Base-by-base conservation (phyloP, 2,888 invertebrate species). In the Odiellus spinosus region DNA sequence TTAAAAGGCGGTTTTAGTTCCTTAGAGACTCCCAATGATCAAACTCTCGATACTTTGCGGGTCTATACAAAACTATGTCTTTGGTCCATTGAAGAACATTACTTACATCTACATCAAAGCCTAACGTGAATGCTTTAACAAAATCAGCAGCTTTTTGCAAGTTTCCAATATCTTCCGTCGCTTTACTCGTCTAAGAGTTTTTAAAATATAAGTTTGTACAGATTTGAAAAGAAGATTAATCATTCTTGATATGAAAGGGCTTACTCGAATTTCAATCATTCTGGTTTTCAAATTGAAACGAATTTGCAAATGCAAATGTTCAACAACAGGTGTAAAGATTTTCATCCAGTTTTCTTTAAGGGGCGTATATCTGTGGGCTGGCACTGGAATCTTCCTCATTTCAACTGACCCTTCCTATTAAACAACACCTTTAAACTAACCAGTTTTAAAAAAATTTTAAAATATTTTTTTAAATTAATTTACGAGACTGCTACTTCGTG, bases 71-170 rank as follows among this genome's bases (percentile, higher is more conserved):
- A n/a, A n/a, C n/a, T n/a, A n/a, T n/a, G n/a, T n/a, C n/a, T n/a
- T n/a, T n/a, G n/a, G n/a, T n/a, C n/a, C n/a, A n/a, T n/a, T n/a
- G n/a, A n/a, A n/a, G n/a, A n/a, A n/a, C n/a, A 38, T 33, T 4
- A 47, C 53, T 51, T 46, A 64, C 63, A 49, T 93, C 91, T 1
- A 95, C 84, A 59, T 95, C 93, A 66, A 99, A 98, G 4, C 98
- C 98, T 57, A 80, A 80, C 21, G 93, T 73, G 63, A 96, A 96
- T 2, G 96, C 96, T 67, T 82, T 82, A 0, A 99, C 86, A 73
- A 99, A 99, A 69, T 99, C 98, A 12, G 93, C 90, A 42, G 84
- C 98, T 69, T 93, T 96, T 65, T 98, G 96, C 51, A 98, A 70
- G 65, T 88, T 84, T 10, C 81, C 78, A 53, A 90, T 79, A 61